Base-by-base conservation (phyloP, 2,113 vertebrate genomes). In the Amblyopsis rosae region DNA sequence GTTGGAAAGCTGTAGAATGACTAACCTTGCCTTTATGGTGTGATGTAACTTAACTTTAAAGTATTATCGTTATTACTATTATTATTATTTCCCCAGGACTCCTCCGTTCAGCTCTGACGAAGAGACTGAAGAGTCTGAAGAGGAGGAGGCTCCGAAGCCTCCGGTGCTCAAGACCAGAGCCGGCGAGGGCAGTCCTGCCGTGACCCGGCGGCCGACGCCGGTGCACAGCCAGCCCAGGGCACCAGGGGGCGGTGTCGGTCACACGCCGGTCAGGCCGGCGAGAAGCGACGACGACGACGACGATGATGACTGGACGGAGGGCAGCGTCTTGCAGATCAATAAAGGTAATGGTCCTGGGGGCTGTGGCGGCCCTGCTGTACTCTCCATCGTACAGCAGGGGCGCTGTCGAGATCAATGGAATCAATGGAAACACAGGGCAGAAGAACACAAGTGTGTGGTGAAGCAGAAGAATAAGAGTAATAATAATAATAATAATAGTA, bases 51-150 rank as follows among this genome's bases (percentile, higher is more conserved):
- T 41, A 41, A 41, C 35, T 41, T 41, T 26, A 26, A 26, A 26
- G 26, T 26, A 26, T 26, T 26, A 26, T 26, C 26, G 3, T 26
- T 26, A 41, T 6, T 41, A 41, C 35, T 41, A 41, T 41, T 6
- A 41, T 41, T 41, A 41, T 41, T 41, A 41, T 41, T 5, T 41
- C 8, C 67, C 12, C 1, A 98, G 97, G 87, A 95, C 94, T 0
- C 85, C 94, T 59, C 94, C 93, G 4, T 96, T 96, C 79, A 98
- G 94, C 73, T 96, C 95, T 9, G 95, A 95, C 51, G 95, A 96
- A 2, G 95, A 95, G 46, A 80, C 86, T 12, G 92, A 94, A 3
- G 84, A 87, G 1, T 85, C 86, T 0, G 92, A 94, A 1, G 75
- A 94, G 1, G 75, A 91, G 17, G 87, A 89, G 10, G 80, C 83